Evolutionary conservation across 1,140 invertebrate genomes (phyloP).

Genomic region (Bombus sibiricus): DNA sequence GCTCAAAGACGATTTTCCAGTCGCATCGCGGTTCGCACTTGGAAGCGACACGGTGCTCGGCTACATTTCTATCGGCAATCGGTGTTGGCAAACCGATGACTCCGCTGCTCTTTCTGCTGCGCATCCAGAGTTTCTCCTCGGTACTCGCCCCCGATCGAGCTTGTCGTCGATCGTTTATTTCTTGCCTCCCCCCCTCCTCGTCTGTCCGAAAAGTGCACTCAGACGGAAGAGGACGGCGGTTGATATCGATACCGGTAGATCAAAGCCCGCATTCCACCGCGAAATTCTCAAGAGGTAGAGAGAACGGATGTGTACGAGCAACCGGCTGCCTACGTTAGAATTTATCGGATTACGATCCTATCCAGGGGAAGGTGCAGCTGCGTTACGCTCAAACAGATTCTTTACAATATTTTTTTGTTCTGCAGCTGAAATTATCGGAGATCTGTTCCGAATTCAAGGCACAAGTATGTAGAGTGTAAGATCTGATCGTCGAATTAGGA

Average conservation of each 20-base stretch:
- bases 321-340: slow-evolving; percentile 8
- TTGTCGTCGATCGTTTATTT: slow-evolving; percentile 61
- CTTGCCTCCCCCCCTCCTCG: slow-evolving; percentile 28
- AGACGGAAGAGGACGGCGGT: slow-evolving; percentile 61
- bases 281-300: slow-evolving; percentile 37
- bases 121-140: not conserved
- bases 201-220: slow-evolving; percentile 71
- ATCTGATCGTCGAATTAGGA: not conserved
- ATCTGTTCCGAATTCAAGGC: not conserved
- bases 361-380: not conserved
- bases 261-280: slow-evolving; percentile 69
- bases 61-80: slow-evolving; percentile 11
- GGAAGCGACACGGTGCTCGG: not conserved
- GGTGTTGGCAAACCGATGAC: slow-evolving; percentile 12
- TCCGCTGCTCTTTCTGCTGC: not conserved
- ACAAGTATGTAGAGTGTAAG: not conserved
- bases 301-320: slow-evolving; percentile 3
- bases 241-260: slow-evolving; percentile 75
- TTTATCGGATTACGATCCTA: slow-evolving; percentile 11
- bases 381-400: slow-evolving; percentile 20
- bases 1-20: slow-evolving; percentile 15
- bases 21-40: slow-evolving; percentile 4
- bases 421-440: not conserved
- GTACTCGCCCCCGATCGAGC: not conserved
- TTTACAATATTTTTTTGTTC: not conserved